Evolutionary conservation across 2,888 invertebrate genomes (phyloP).

Genomic region (Coronaproctus castanopsis): DNA sequence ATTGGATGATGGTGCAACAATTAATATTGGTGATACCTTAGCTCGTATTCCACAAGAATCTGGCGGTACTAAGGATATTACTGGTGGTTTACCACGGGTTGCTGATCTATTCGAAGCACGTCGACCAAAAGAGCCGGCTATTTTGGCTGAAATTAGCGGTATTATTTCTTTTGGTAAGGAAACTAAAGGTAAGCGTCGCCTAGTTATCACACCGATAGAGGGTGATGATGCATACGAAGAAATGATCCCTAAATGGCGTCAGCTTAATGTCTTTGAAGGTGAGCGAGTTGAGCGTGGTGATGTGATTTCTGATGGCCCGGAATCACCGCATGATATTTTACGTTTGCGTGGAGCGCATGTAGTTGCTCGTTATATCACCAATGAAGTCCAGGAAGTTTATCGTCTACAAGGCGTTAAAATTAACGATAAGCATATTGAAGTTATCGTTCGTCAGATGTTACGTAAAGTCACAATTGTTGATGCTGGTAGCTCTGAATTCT

Average conservation of each 20-base stretch:
- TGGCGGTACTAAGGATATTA: background rate
- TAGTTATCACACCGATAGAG: background rate
- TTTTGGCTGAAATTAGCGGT: background rate
- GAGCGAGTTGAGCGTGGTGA: slow-evolving; percentile 1
- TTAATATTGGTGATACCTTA: background rate
- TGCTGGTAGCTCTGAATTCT: slow-evolving; percentile 4
- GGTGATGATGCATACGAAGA: no score
- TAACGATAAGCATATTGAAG: slow-evolving; percentile 11
- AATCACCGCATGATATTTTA: slow-evolving; percentile 1
- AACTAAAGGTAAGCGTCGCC: background rate
- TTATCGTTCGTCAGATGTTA: slow-evolving; percentile 9
- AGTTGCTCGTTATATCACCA: slow-evolving; percentile 1
- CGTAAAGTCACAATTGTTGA: slow-evolving; percentile 10
- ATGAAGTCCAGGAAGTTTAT: slow-evolving; percentile 10
- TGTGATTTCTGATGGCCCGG: background rate
- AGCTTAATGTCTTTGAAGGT: background rate
- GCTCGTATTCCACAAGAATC: background rate
- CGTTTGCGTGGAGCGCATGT: background rate
- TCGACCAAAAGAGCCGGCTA: background rate
- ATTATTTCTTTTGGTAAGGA: background rate
- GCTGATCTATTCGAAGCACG: background rate
- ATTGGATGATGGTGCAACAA: background rate
- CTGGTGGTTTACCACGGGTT: slow-evolving; percentile 1
- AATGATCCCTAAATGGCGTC: no score
- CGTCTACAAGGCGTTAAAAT: slow-evolving; percentile 10